Evolutionary conservation across 2,797 vertebrate species (phyloP), one percentile per base, ranked within the genome.

Genomic region (Salarias fasciatus): DNA sequence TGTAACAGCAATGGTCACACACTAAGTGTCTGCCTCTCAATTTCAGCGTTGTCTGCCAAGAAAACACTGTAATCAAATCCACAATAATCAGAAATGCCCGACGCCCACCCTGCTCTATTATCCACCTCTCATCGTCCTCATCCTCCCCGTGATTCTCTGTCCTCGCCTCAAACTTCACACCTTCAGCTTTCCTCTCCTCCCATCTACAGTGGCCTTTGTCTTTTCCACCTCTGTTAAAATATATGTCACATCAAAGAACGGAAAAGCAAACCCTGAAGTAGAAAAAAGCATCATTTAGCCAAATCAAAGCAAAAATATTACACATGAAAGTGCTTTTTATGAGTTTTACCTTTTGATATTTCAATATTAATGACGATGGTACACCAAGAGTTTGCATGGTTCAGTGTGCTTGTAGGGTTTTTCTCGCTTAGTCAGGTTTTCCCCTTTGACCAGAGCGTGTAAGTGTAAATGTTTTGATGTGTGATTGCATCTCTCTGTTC

Each of bases 81-180:
- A 53, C 15, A 59, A 41, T 79, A 66, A 64, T 74, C 46, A 72
- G 46, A 58, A 47, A 66, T 45, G 33, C 63, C 38, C 10, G 18
- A 29, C 24, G 64, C 10, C 37, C 49, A 36, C 41, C 14, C 0
- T 40, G 33, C 53, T 10, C n/a, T 38, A 12, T 62, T 49, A 14
- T 50, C n/a, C 48, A 12, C 10, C 15, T 13, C 8, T 54, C 36
- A 12, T 33, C 30, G 11, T 42, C 8, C 24, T 41, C 41, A 31
- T 38, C 10, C 14, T 36, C 28, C 45, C 18, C 13, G n/a, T 12
- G 8, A 48, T 41, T n/a, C 15, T 28, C 33, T 24, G 13, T 15
- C 30, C 53, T 33, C 29, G 43, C 33, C 36, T 50, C 60, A 42
- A n/a, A 18, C 45, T 33, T 68, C 44, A 38, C 49, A 38, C 47